Percentiles rank a stretch among this genome's conserved stretches.
Evolutionary conservation across 2,888 invertebrate species (phyloP).

Genomic region (Diplazon laetatorius): DNA sequence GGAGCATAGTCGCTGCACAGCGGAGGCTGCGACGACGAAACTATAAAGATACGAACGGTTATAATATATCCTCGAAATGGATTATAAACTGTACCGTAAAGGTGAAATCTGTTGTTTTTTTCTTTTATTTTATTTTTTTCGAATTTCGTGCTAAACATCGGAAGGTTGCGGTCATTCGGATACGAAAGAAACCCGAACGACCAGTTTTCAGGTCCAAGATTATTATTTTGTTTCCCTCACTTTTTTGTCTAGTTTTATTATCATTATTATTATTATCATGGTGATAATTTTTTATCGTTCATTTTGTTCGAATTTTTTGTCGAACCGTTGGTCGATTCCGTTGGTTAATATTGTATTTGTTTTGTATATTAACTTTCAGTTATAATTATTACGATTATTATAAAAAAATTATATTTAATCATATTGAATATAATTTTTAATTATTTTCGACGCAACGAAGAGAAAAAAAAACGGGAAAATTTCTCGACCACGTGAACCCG

Average conservation of each 20-base stretch:
- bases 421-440: no score
- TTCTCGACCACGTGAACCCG: not conserved
- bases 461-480: slow-evolving; percentile 8
- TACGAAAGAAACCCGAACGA: slow-evolving; percentile 27
- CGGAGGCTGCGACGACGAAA: slow-evolving; percentile 5
- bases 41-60: slow-evolving; percentile 2
- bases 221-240: slow-evolving; percentile 22
- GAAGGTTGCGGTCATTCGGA: slow-evolving; percentile 15
- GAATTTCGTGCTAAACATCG: slow-evolving; percentile 3
- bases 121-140: not conserved
- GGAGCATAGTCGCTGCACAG: not conserved
- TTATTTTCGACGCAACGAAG: slow-evolving; percentile 14
- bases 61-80: slow-evolving; percentile 13
- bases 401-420: no score
- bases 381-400: no score
- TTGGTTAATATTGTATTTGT: slow-evolving; percentile 8
- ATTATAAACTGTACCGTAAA: slow-evolving; percentile 19
- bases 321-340: slow-evolving; percentile 38
- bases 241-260: slow-evolving; percentile 14
- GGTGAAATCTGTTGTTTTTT: not conserved
- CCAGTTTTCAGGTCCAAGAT: slow-evolving; percentile 33
- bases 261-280: no score
- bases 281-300: not conserved
- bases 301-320: slow-evolving; percentile 26
- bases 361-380: not conserved